Base-by-base conservation (phyloP, 2,888 invertebrate species). In the Eulithis prunata region DNA sequence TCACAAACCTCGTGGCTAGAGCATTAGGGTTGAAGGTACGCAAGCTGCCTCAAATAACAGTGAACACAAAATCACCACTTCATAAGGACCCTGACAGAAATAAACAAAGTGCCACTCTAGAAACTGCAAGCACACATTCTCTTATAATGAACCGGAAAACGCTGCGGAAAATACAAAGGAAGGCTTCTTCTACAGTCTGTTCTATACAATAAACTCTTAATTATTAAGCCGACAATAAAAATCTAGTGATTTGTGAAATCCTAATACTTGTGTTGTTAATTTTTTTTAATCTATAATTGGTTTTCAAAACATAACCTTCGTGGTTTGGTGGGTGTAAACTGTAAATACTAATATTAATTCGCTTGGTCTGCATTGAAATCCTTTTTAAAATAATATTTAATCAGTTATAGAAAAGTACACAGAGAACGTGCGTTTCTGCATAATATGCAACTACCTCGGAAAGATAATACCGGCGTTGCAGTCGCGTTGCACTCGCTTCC, bases 391-490 rank as follows among this genome's bases (percentile, higher is more conserved):
- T 1, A 45, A 55, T 14, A 55, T 65, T 14, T 57, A 68, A 87
- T 12, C 94, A 98, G 98, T 99, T 77, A 99, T 99, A 82, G 99
- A 99, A 89, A 99, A 99, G 88, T 99, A 98, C 86, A 99, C 99
- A 11, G 99, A 99, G 74, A 99, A 99, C 88, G 98, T 99, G 3
- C 94, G 99, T 8, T 99, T 99, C 89, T 99, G 99, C 87, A 96
- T 99, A 67, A 99, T 99, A 80, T 99, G 99, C 91, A 99, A 99
- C 90, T 99, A 99, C 90, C 91, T 99, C 75, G 97, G 98, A 77
- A 99, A 99, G 94, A 99, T 99, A 70, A 99, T 99, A 78, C 99
- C 99, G 13, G 99, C 99, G 4, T 94, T 99, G 62, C 99, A 99
- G 90, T 99, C 99, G 12, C 95, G 99, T 76, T 99, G 99, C 88